phyloP scores from a whole-genome alignment of 2,888 invertebrate genomes.

The Amiota communis region DNA sequence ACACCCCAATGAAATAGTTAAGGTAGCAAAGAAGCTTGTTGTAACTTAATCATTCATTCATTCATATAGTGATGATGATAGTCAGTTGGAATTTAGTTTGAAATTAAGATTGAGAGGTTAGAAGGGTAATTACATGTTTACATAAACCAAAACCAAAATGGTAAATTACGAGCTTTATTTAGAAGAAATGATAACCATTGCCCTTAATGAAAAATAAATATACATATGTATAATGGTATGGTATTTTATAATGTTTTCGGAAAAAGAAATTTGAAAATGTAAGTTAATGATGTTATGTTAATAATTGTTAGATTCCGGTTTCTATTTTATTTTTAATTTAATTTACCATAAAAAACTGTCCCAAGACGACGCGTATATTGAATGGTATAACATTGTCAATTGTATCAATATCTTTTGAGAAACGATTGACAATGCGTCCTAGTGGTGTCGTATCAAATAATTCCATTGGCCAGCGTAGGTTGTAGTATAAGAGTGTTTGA shows the following conservation, averaged over 20 bases:
- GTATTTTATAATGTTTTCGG: not conserved
- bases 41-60: conserved; percentile 57
- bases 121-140: too few species aligned
- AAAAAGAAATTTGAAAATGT: not conserved
- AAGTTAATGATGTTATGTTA: not conserved
- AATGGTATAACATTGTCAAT: conserved; percentile 76
- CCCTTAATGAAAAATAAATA: too few species aligned
- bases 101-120: not conserved
- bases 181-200: not conserved
- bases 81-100: not conserved
- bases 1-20: conserved; percentile 73
- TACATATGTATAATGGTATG: too few species aligned
- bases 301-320: not conserved
- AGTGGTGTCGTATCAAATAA: conserved; percentile 86
- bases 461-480: conserved; percentile 81
- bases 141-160: not conserved
- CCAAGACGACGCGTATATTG: conserved; percentile 71
- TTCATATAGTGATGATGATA: conserved; percentile 9
- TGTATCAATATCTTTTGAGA: conserved; percentile 78
- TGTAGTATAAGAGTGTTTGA: conserved; percentile 76
- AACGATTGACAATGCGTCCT: conserved; percentile 83
- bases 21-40: conserved; percentile 66
- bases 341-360: conserved; percentile 73
- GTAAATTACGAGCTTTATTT: not conserved
- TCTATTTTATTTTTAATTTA: not conserved